Percentiles rank a stretch among this genome's conserved stretches.
These are phyloP conservation scores for Thunnus albacares DNA, from an alignment of 2,797 vertebrate species.

Conservation along the genomic window DNA sequence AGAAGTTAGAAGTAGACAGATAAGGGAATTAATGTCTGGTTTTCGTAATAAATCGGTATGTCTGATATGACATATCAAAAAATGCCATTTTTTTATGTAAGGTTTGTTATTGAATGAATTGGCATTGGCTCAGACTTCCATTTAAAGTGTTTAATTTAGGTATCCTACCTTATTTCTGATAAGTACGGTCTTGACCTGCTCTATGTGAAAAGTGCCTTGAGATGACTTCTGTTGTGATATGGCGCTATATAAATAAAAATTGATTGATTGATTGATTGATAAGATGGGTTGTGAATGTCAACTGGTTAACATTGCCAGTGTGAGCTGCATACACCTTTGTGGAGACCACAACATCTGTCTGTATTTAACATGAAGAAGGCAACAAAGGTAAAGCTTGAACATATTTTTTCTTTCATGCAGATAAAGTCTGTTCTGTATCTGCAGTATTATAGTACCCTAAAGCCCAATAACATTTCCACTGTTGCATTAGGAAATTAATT, in stretches of 20 bases:
- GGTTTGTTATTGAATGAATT: constrained; percentile 32
- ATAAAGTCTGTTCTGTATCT: not conserved
- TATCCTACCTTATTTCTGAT: not conserved
- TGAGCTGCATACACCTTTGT: constrained; percentile 22
- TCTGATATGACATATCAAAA: constrained; percentile 1
- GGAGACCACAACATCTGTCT: not conserved
- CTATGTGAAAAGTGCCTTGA: too few relatives aligned
- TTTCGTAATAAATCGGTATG: not conserved
- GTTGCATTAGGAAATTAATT: not conserved
- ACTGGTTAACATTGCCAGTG: not conserved
- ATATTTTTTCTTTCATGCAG: constrained; percentile 12
- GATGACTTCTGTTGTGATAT: too few relatives aligned
- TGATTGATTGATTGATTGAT: constrained; percentile 10
- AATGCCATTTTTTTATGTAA: not conserved
- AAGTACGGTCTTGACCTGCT: constrained; percentile 40
- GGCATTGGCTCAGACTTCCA: constrained; percentile 45
- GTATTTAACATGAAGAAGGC: not conserved
- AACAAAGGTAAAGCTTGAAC: constrained; percentile 8
- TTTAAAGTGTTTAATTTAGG: constrained; percentile 34
- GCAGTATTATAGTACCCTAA: not conserved
- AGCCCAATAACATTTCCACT: constrained; percentile 1
- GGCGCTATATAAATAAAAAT: too few relatives aligned
- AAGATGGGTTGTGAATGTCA: not conserved
- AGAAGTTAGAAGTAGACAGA: not conserved
- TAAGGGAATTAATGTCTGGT: too few relatives aligned